Conservation (phyloP, 2,888 invertebrate species). For the Drosophila diplacantha region DNA sequence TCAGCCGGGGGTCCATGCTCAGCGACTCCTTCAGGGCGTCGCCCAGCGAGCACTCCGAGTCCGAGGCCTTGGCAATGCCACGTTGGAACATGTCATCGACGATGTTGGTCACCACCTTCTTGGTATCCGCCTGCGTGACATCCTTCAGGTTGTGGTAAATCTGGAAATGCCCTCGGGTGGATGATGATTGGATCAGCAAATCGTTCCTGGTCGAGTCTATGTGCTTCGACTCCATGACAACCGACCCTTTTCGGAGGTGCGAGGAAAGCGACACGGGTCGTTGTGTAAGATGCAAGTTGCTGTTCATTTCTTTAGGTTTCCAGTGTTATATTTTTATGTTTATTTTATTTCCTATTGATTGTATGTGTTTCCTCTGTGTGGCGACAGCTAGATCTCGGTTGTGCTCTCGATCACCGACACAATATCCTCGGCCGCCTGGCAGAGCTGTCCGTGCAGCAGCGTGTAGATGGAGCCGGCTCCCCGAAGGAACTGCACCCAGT, state of each 20-base stretch:
- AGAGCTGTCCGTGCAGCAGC: slow-evolving; percentile 58
- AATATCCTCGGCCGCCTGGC: slow-evolving; percentile 64
- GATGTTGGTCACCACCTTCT: slow-evolving; percentile 27
- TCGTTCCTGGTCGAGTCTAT: slow-evolving; percentile 20
- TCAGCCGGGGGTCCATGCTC: slow-evolving; percentile 63
- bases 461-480: slow-evolving; percentile 49
- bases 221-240: accelerated
- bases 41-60: slow-evolving; percentile 19
- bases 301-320: neutral
- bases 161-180: neutral
- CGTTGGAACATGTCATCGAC: slow-evolving; percentile 37
- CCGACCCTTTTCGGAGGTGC: neutral
- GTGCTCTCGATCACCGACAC: slow-evolving; percentile 69
- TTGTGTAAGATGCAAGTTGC: neutral
- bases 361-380: neutral
- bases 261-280: neutral
- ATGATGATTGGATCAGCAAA: neutral
- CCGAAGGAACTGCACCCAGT: slow-evolving; percentile 30
- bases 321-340: neutral
- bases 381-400: slow-evolving; percentile 28
- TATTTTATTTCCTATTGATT: neutral
- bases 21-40: slow-evolving; percentile 25
- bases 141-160: neutral
- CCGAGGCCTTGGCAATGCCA: slow-evolving; percentile 13
- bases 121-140: slow-evolving; percentile 25